Evolutionary conservation across 2,113 vertebrate genomes (phyloP).

Genomic region (Pedetes capensis): DNA sequence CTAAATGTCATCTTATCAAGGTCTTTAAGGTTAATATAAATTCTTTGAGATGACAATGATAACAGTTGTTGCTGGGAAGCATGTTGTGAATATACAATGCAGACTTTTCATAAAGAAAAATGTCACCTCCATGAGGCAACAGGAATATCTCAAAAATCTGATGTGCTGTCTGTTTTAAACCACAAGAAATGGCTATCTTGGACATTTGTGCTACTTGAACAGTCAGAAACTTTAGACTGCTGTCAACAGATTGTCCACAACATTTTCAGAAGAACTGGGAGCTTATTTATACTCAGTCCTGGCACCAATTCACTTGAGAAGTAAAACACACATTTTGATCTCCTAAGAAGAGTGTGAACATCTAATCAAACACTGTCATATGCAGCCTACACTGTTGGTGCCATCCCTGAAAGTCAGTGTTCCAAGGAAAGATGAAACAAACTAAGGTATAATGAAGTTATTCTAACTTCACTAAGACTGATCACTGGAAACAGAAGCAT

Average conservation of each 20-base stretch:
- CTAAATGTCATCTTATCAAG: slow-evolving; percentile 42
- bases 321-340: slow-evolving; percentile 12
- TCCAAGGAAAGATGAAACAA: background rate
- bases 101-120: slow-evolving; percentile 19
- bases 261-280: slow-evolving; percentile 7
- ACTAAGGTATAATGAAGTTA: slow-evolving; percentile 4
- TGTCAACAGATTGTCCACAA: background rate
- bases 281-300: slow-evolving; percentile 8
- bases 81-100: background rate
- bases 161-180: background rate
- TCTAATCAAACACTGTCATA: slow-evolving; percentile 15
- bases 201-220: background rate
- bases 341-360: slow-evolving; percentile 30
- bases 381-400: background rate
- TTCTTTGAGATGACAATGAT: slow-evolving; percentile 35
- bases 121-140: background rate
- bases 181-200: background rate
- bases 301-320: slow-evolving; percentile 15
- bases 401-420: background rate
- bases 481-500: background rate
- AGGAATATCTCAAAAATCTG: slow-evolving; percentile 30
- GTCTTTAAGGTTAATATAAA: slow-evolving; percentile 18
- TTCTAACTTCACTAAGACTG: background rate
- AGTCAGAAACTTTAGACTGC: background rate
- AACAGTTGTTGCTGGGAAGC: background rate